Percentiles rank a stretch among this genome's conserved stretches.
Conservation (phyloP, 2,113 vertebrate genomes). For the Prionailurus viverrinus region DNA sequence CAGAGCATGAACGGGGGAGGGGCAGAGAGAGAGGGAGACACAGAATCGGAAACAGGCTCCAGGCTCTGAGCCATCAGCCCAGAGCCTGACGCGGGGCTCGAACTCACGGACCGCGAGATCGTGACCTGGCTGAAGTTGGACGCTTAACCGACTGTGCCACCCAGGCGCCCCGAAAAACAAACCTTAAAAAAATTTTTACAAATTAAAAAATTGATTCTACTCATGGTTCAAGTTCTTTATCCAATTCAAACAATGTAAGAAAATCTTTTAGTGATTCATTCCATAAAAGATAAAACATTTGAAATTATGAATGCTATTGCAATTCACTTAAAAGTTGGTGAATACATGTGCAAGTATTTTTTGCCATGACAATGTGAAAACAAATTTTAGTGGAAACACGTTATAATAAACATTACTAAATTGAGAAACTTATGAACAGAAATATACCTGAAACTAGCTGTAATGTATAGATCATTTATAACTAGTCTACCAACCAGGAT, state of each 20-base stretch:
- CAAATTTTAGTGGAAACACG: background rate
- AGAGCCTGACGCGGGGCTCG: too few relatives aligned
- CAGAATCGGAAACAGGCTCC: too few relatives aligned
- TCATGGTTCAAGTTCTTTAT: background rate
- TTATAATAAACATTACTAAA: background rate
- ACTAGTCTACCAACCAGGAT: background rate
- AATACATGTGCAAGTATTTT: background rate
- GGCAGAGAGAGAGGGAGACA: too few relatives aligned
- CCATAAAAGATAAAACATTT: background rate
- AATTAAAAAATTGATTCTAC: background rate
- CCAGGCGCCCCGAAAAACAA: too few relatives aligned
- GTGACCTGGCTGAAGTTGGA: too few relatives aligned
- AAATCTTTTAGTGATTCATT: background rate
- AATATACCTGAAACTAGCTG: background rate
- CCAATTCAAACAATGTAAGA: background rate
- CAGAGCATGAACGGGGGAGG: too few relatives aligned
- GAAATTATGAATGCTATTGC: background rate
- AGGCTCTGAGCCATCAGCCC: too few relatives aligned
- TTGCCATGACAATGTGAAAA: background rate
- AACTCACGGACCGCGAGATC: too few relatives aligned
- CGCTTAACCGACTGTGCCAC: too few relatives aligned
- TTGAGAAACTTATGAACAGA: background rate
- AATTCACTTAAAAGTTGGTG: slow-evolving; percentile 26
- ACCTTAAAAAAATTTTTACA: too few relatives aligned
- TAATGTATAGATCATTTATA: background rate